These are phyloP conservation scores for Oxytorus armatus DNA, from an alignment of 2,888 invertebrate species.

Conservation along the genomic window DNA sequence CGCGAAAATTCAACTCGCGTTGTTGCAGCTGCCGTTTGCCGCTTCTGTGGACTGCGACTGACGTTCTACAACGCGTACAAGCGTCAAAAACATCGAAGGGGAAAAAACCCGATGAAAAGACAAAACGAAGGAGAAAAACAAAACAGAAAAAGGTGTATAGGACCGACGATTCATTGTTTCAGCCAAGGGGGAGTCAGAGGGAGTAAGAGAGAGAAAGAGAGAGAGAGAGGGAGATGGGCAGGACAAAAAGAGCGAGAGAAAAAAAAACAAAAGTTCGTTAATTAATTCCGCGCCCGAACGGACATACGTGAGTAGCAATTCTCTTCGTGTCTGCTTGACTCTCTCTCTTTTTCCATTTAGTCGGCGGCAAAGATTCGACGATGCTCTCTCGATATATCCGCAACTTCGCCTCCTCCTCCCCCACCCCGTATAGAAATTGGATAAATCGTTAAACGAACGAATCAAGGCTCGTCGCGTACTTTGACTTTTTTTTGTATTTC, in stretches of 20 bases:
- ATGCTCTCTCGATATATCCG: slow-evolving; percentile 18
- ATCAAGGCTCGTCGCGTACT: slow-evolving; percentile 48
- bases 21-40: too few relatives aligned
- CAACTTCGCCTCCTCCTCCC: background rate
- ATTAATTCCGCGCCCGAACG: slow-evolving; percentile 68
- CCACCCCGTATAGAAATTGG: slow-evolving; percentile 26
- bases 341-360: slow-evolving; percentile 19
- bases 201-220: slow-evolving; percentile 21
- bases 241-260: slow-evolving; percentile 37
- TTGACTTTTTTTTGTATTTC: slow-evolving; percentile 5
- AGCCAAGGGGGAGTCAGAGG: slow-evolving; percentile 46
- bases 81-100: too few relatives aligned
- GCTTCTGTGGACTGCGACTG: too few relatives aligned
- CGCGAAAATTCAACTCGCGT: too few relatives aligned
- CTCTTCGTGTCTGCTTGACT: too few relatives aligned
- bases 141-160: slow-evolving; percentile 22
- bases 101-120: too few relatives aligned
- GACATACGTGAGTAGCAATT: slow-evolving; percentile 66
- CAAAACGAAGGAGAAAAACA: too few relatives aligned
- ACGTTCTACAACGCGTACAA: too few relatives aligned
- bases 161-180: slow-evolving; percentile 63
- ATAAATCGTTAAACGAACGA: slow-evolving; percentile 54
- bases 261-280: slow-evolving; percentile 53
- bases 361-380: too few relatives aligned
- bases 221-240: too few relatives aligned